Evolutionary conservation across 92 coral and sea anemone genomes (phyloP).

Genomic region (Nematostella vectensis): DNA sequence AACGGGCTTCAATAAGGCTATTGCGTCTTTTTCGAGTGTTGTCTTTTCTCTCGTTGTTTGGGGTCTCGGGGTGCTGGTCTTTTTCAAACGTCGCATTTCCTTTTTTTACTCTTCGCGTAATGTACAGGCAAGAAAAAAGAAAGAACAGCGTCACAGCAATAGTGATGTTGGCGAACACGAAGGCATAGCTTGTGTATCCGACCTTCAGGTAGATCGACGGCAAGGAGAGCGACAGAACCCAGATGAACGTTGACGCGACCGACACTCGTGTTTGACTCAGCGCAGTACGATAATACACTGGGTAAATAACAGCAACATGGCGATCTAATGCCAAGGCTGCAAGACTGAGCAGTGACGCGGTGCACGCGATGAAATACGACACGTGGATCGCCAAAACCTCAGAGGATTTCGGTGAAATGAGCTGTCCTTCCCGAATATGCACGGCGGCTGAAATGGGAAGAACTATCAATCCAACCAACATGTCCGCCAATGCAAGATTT

Average conservation of each 20-base stretch:
- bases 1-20: slow-evolving; percentile 1
- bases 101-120: not conserved
- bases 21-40: no score
- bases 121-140: not conserved
- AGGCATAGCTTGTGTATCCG: slow-evolving; percentile 47
- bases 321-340: slow-evolving; percentile 47
- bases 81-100: not conserved
- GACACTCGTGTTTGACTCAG: slow-evolving; percentile 6
- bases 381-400: slow-evolving; percentile 23
- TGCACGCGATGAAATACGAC: slow-evolving; percentile 48
- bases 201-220: slow-evolving; percentile 54
- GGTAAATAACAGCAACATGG: slow-evolving; percentile 33
- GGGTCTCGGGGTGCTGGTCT: not conserved
- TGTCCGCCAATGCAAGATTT: not conserved
- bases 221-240: slow-evolving; percentile 40
- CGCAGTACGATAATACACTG: slow-evolving; percentile 24
- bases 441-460: not conserved
- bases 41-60: not conserved
- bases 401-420: not conserved
- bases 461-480: not conserved
- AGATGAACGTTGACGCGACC: slow-evolving; percentile 25
- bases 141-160: slow-evolving; percentile 30
- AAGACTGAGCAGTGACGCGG: slow-evolving; percentile 44
- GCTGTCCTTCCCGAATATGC: not conserved
- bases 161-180: slow-evolving; percentile 60